Evolutionary conservation across 2,797 vertebrate genomes (phyloP), one percentile per base, ranked within the genome.

Genomic region (Hafferia zeledoni): DNA sequence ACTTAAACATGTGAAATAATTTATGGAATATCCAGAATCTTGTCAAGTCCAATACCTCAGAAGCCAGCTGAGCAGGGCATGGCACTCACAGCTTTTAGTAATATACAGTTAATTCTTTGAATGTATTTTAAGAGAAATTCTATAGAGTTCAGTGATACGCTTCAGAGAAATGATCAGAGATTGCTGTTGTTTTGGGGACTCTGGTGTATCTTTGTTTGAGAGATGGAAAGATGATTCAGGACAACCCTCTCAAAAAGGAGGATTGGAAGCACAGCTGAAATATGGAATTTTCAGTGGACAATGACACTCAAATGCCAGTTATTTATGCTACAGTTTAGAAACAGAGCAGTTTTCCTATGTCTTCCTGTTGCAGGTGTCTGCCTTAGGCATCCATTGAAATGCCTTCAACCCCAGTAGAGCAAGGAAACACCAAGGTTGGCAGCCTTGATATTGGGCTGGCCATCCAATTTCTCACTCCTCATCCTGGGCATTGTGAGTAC

Each of bases 361-460:
- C 20, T 18, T 89, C 9, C 24, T 31, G 13, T 28, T 70, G 30
- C 41, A 71, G 17, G 9, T n/a, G 28, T 53, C 39, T 86, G 61
- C 9, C 17, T 89, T 55, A 52, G 74, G 17, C 33, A 61, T 22
- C 17, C 7, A 3, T 8, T 46, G 33, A 19, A 80, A 59, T 10
- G n/a, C 24, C 33, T 90, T 74, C 61, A 71, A 12, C 22, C 27
- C 22, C 52, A 41, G 25, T 0, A 75, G 30, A 61, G 49, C 5
- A 59, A 71, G 17, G 27, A 50, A 87, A 80, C 39, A 44, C 4
- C 4, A 1, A 74, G 64, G 41, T 4, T 5, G 2, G 13, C 39
- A 89, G 28, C 30, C 13, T 39, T 0, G 0, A 1, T 19, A 24
- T 5, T 55, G 76, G 4, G 1, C 52, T 67, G 53, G 17, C 11